Percentiles rank a stretch among this genome's conserved stretches.
Conservation (phyloP, 2,888 invertebrate species). For the Macrostomum cliftonense region DNA sequence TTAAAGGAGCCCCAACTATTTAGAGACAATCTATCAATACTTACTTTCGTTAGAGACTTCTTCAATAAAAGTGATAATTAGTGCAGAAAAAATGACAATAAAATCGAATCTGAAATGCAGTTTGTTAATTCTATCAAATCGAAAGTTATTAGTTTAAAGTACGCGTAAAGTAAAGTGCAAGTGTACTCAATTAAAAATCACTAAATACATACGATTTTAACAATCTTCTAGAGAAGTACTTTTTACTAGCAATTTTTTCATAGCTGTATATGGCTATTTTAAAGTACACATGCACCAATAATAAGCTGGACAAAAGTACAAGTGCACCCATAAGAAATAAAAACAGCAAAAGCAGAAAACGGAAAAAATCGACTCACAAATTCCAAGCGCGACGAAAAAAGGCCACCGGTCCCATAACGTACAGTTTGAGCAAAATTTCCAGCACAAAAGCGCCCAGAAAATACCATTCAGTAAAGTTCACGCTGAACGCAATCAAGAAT, state of each 20-base stretch:
- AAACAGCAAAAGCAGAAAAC: too few species aligned
- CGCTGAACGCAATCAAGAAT: constrained; percentile 33
- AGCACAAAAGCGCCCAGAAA: constrained; percentile 36
- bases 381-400: constrained; percentile 39
- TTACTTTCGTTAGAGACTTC: constrained; percentile 9
- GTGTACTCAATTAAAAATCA: too few species aligned
- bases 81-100: constrained; percentile 35
- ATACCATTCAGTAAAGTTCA: constrained; percentile 36
- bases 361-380: constrained; percentile 25
- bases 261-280: too few species aligned
- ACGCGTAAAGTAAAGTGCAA: constrained; percentile 1
- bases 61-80: constrained; percentile 21
- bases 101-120: constrained; percentile 40
- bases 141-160: too few species aligned
- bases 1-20: too few species aligned
- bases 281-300: too few species aligned
- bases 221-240: too few species aligned
- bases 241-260: too few species aligned
- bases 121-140: too few species aligned
- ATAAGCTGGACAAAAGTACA: neutral
- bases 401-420: constrained; percentile 31
- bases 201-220: neutral
- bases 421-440: constrained; percentile 39
- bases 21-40: too few species aligned
- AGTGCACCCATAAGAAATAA: neutral